These are phyloP conservation scores for Acipenser oxyrinchus DNA, from an alignment of 2,797 vertebrate genomes.

Conservation along the genomic window DNA sequence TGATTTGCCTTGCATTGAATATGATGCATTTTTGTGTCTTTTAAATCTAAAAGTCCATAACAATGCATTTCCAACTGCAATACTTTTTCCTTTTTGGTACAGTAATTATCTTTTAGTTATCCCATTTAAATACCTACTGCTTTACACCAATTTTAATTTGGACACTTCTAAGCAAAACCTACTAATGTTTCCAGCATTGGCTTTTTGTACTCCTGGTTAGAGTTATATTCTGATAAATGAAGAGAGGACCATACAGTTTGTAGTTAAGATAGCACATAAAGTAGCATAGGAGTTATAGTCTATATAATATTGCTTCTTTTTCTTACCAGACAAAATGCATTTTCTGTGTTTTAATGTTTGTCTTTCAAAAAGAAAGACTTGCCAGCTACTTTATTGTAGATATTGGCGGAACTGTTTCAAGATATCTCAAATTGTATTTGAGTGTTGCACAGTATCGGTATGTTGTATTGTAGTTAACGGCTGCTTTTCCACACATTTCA, in stretches of 20 bases:
- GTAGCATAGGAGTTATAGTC: slow-evolving; percentile 17
- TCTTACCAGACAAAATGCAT: slow-evolving; percentile 15
- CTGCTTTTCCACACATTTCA: slow-evolving; percentile 50
- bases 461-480: slow-evolving; percentile 50
- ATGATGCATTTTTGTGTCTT: too few species aligned
- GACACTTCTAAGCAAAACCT: neutral
- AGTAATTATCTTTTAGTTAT: too few species aligned
- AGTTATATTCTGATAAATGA: neutral
- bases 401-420: slow-evolving; percentile 34
- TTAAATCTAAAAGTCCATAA: too few species aligned
- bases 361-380: slow-evolving; percentile 25
- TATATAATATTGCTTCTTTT: slow-evolving; percentile 19
- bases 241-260: slow-evolving; percentile 20
- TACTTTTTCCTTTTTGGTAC: too few species aligned
- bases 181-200: slow-evolving; percentile 9
- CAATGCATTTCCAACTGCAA: too few species aligned
- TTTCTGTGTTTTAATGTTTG: slow-evolving; percentile 23
- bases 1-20: neutral
- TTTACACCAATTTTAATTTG: neutral
- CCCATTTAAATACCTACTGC: too few species aligned
- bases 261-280: slow-evolving; percentile 20
- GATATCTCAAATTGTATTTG: slow-evolving; percentile 36
- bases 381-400: slow-evolving; percentile 31
- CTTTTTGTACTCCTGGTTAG: neutral
- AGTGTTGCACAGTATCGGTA: slow-evolving; percentile 56